Evolutionary conservation across 2,113 vertebrate genomes (phyloP), one percentile per base, ranked within the genome.

Genomic region (Rhinoderma darwinii): DNA sequence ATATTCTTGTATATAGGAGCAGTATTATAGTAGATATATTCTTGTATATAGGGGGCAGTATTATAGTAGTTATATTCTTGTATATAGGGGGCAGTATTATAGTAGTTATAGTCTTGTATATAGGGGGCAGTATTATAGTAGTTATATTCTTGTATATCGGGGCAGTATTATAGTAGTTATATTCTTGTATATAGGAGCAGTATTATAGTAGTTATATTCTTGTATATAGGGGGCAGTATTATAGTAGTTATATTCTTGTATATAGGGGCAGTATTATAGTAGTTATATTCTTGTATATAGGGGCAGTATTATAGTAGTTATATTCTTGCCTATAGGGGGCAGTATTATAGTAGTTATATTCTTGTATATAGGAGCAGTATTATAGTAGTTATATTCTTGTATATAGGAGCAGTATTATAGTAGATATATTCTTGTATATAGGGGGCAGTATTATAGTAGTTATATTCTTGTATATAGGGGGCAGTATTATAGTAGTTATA

Each of bases 401-500:
- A n/a, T n/a, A n/a, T n/a, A 32, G 61, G 61, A 17, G 61, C 61
- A 66, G 61, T 66, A 66, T 66, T 66, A 66, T 66, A 66, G 61
- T 66, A 66, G 61, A 15, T 66, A 66, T 66, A 66, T 66, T 66
- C 61, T 32, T 66, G 27, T 66, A 66, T 18, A 66, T 66, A 66
- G 61, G 61, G 6, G 61, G 54, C 27, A 66, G 61, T 32, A 32
- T 66, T 66, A 66, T 66, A 66, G 61, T 66, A 66, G 61, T 32
- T 66, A 66, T 66, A 66, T 66, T 66, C 61, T 32, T 66, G 61
- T 66, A 32, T 5, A 66, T 32, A 66, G 61, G 61, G 17, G 61
- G 9, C 61, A 66, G 61, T 66, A 66, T 66, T 66, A 66, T 66
- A 66, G 61, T 66, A 66, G 61, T 66, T 66, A 66, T 66, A 66